Base-by-base conservation (phyloP, 2,888 invertebrate species). In the Volucella zonaria region DNA sequence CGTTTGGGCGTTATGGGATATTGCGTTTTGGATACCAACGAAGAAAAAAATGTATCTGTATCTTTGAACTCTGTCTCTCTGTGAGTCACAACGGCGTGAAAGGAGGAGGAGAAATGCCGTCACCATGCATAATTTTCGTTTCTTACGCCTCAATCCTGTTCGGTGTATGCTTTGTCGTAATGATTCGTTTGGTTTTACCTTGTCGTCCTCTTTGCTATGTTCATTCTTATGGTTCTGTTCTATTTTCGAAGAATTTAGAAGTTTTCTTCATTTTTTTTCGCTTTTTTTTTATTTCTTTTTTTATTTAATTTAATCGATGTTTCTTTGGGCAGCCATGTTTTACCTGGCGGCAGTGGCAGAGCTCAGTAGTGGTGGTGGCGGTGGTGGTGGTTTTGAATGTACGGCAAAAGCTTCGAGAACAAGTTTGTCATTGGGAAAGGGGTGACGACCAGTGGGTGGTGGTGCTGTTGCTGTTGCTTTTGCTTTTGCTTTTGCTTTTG, bases 291-390 rank as follows among this genome's bases (percentile, higher is more conserved):
- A 66, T 75, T 66, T 6, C 6, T 1, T 31, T 31, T 31, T 31
- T 31, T 31, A 31, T 31, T 31, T 31, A 6, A 31, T 31, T 31
- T 31, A 31, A 31, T 31, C 31, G 31, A 6, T 31, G 31, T 31
- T 31, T 31, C 31, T 31, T 66, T 75, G 75, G 64, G 75, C 82
- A 73, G 81, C 74, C 9, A 42, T 40, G 18, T 59, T 79, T 49
- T 74, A 76, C 83, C 75, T 83, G 80, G 68, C 74, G 58, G 15
- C 77, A 62, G 49, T 23, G n/a, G n/a, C n/a, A n/a, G n/a, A n/a
- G n/a, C n/a, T n/a, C n/a, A n/a, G n/a, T n/a, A 6, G 54, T 23
- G 4, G 3, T 23, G 18, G 11, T 54, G 12, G 23, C 12, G 52
- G 45, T 47, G 52, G 70, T 70, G 76, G 59, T 77, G 43, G 66